phyloP scores from a whole-genome alignment of 2,113 vertebrate species.

The Serilophus lunatus region DNA sequence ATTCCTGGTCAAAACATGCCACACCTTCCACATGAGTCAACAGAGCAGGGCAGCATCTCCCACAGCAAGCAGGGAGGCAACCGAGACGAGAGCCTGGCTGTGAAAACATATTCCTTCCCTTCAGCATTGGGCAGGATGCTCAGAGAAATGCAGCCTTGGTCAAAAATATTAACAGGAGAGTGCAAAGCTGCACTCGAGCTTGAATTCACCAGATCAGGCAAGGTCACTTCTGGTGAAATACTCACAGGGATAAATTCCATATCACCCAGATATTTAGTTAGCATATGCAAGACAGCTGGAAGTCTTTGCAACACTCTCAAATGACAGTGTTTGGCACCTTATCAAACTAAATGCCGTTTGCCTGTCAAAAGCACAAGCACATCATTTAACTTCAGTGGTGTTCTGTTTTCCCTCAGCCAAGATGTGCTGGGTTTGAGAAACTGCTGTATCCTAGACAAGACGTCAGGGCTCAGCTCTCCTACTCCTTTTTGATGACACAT shows the following conservation, averaged over 20 bases:
- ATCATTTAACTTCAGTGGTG: not conserved
- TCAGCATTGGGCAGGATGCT: not conserved
- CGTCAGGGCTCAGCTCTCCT: not conserved
- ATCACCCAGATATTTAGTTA: not conserved
- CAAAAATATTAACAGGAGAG: not conserved
- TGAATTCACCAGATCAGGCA: not conserved
- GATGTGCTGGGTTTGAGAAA: not conserved
- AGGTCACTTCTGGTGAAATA: conserved; percentile 9
- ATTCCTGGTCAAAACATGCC: conserved; percentile 20
- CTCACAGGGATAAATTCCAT: not conserved
- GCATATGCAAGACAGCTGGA: not conserved
- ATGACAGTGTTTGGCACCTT: conserved; percentile 20
- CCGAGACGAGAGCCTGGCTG: not conserved
- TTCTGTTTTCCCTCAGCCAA: not conserved
- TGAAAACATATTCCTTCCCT: not conserved
- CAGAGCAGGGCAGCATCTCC: not conserved
- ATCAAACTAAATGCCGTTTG: conserved; percentile 32
- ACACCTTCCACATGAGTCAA: conserved; percentile 50
- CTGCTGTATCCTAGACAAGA: not conserved
- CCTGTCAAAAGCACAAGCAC: not conserved
- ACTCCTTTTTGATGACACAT: not conserved
- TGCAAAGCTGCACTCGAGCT: not conserved
- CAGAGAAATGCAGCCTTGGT: not conserved
- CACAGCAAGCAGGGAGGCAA: not conserved
- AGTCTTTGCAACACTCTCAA: not conserved